These are phyloP conservation scores for Prionailurus bengalensis DNA, from an alignment of 2,113 vertebrate species.

Conservation along the genomic window DNA sequence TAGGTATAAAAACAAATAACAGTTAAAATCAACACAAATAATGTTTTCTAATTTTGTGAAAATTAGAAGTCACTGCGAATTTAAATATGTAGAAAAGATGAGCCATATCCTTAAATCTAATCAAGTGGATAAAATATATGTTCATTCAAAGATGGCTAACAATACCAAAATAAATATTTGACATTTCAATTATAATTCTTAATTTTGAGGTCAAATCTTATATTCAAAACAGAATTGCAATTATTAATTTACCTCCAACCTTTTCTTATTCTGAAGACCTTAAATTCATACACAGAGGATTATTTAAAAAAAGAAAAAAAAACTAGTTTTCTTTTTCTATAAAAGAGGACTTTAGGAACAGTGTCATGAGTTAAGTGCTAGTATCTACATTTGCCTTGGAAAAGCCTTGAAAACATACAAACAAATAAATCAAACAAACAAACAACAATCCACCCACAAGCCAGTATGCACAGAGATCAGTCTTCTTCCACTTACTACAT, in stretches of 20 bases:
- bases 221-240: neutral
- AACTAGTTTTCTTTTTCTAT: neutral
- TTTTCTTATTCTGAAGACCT: neutral
- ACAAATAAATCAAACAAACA: neutral
- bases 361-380: neutral
- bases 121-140: neutral
- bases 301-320: neutral
- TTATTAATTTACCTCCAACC: neutral
- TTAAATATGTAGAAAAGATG: neutral
- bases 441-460: neutral
- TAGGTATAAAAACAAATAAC: neutral
- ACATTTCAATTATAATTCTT: neutral
- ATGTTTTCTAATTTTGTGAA: neutral
- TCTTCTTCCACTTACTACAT: neutral
- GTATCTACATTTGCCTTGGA: neutral
- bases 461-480: neutral
- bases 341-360: neutral
- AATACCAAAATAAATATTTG: neutral
- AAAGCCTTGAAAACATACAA: neutral
- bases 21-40: neutral
- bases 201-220: neutral
- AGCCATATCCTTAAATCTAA: neutral
- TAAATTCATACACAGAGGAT: neutral
- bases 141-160: neutral
- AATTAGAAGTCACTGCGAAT: neutral